Base-by-base conservation (phyloP, 2,888 invertebrate genomes). In the Hirtodrosophila cameraria region DNA sequence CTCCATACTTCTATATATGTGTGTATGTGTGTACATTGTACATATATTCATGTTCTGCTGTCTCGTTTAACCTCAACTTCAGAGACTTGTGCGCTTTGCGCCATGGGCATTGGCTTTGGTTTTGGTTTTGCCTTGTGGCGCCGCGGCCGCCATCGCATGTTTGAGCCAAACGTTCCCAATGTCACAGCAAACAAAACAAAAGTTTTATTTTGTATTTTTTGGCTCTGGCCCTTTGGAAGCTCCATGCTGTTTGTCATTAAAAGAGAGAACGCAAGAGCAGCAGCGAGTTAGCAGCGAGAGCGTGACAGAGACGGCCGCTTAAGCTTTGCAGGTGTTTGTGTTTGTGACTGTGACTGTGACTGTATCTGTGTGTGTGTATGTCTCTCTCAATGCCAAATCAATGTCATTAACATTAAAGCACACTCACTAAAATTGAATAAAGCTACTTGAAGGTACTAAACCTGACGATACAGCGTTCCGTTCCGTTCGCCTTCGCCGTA, bases 371-470 rank as follows among this genome's bases (percentile, higher is more conserved):
- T 25, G 52, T 53, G 48, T 71, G 54, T 33, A 41, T 71, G 41
- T 43, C 13, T n/a, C 35, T 53, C 58, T 79, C 80, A 80, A 80
- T 80, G 80, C 80, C 80, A 80, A 80, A 80, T 85, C 80, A 85
- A 80, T 86, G 80, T 80, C 80, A 80, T 80, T 85, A 80, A 85
- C 80, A 80, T 79, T 80, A 85, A 80, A 78, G 72, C 86, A 82
- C 82, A 80, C 85, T 79, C 83, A 85, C 83, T 85, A 85, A 85
- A 81, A 85, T 85, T 82, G 72, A 75, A 78, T 75, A 82, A 75
- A 82, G 80, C 83, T 57, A 66, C 72, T 64, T 60, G 62, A 67
- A 58, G 70, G 77, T 74, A 84, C 84, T 78, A 78, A 81, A 67
- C 52, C 69, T 72, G 72, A 69, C 58, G 50, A 33, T 53, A 64